Base-by-base conservation (phyloP, 2,888 invertebrate genomes). In the Biston stratarius region DNA sequence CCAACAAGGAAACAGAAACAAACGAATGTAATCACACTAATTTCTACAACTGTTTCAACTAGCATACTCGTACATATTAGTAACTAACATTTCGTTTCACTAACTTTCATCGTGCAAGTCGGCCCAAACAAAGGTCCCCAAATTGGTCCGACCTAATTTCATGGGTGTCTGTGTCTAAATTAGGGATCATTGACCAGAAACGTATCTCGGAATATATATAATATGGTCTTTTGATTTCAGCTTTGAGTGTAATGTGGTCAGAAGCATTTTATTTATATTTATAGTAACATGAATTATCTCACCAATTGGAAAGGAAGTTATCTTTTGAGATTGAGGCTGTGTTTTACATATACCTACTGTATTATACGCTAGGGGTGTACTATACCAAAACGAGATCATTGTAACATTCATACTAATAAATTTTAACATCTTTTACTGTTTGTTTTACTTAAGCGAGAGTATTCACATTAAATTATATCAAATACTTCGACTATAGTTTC, bases 1-100 rank as follows among this genome's bases (percentile, higher is more conserved):
- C 71, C 66, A 70, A 58, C 64, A 61, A 63, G 69, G 61, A 65
- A 72, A 69, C 65, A 64, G 59, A 48, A 68, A 77, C 76, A 74
- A 77, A 76, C 73, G 76, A 72, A 75, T 75, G 75, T 80, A 82
- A 81, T 82, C 69, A 74, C 68, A 78, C 81, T 81, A 83, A 81
- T 83, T 81, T 77, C 71, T 73, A 69, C 64, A 67, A 77, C 72
- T 73, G 73, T 75, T 73, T 72, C 71, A 76, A 72, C 68, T 74
- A 72, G 66, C 24, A 49, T 67, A 8, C 9, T 38, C 38, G 38
- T 24, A 72, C 71, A 73, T 75, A 78, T 78, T 70, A 72, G 74
- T 77, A 80, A 67, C 72, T 77, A 64, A 61, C 53, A 55, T 67
- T 44, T 51, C 44, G 61, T 61, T 52, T 61, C 66, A 36, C 58